Evolutionary conservation across 1,140 invertebrate genomes (phyloP), one percentile per base, ranked within the genome.

Genomic region (Harpegnathos saltator): DNA sequence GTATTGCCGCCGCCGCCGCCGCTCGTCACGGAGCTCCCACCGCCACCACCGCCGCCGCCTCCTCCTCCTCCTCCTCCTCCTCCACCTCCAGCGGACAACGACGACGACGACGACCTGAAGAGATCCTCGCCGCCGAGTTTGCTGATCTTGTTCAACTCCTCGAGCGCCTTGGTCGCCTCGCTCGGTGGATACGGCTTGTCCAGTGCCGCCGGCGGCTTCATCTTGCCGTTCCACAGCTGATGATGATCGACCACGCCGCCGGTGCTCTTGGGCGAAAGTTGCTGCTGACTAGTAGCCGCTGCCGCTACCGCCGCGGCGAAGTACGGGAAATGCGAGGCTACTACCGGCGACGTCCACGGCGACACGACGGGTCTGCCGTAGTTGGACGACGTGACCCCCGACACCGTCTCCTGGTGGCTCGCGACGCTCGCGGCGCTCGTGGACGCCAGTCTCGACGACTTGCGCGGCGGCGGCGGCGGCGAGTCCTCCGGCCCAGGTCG

Each of bases 131-230:
- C 97, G 9, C 97, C 97, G 9, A 98, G 93, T 89, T 97, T 97
- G 86, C 97, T 98, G 75, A 98, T 94, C 90, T 98, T 98, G 87
- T 97, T 98, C 98, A 98, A 98, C 91, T 98, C 98, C 91, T 98
- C 98, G 58, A 98, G 92, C 29, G 98, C 98, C 92, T 98, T 98
- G 14, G 96, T 97, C 0, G 97, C 97, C 92, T 97, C 97, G 91
- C 95, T 97, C 15, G 96, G 96, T 59, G 96, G 96, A 63, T 93
- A 94, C 1, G 93, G 91, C 59, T 95, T 95, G 3, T 95, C 94
- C 26, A 94, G 81, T 1, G 96, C 95, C 50, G 93, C 92, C 82
- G 95, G 94, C 77, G 97, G 95, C 90, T 97, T 97, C 84, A 96
- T 94, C 93, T 97, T 97, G 48, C 97, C 97, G 91, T 98, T 97